Evolutionary conservation across 53 echinoderm and acorn worm species (phyloP).

Genomic region (Arbacia lixula): DNA sequence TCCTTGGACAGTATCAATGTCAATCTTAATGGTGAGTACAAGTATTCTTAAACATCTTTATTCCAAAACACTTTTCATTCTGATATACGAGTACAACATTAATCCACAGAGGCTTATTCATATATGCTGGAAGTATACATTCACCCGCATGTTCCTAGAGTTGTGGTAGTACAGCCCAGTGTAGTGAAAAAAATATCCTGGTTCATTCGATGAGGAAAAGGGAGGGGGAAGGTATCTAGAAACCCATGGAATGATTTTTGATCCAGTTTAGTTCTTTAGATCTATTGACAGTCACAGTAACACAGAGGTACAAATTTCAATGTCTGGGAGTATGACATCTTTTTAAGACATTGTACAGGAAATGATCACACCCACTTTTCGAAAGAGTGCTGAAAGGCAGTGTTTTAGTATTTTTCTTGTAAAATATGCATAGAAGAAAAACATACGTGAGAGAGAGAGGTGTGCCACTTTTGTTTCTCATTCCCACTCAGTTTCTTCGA

Average conservation of each 20-base stretch:
- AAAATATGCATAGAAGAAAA: not conserved
- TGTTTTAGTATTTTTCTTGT: too few relatives aligned
- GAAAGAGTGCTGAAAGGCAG: too few relatives aligned
- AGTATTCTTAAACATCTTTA: constrained; percentile 20
- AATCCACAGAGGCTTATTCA: not conserved
- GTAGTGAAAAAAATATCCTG: constrained; percentile 26
- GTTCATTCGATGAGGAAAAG: constrained; percentile 33
- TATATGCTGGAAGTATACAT: constrained; percentile 28
- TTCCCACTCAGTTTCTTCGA: not conserved
- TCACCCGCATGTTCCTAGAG: constrained; percentile 38
- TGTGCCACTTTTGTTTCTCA: not conserved
- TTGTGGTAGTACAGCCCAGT: constrained; percentile 25
- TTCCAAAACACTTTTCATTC: constrained; percentile 44
- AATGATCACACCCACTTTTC: too few relatives aligned
- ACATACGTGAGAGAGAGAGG: not conserved
- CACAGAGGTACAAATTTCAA: too few relatives aligned
- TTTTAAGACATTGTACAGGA: too few relatives aligned
- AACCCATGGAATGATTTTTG: constrained; percentile 7
- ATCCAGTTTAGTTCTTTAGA: not conserved
- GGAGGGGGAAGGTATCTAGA: constrained; percentile 13
- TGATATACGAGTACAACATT: constrained; percentile 4
- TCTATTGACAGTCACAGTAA: too few relatives aligned
- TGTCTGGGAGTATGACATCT: too few relatives aligned
- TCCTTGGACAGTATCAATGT: constrained; percentile 63
- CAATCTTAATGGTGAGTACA: constrained; percentile 53